phyloP scores from a whole-genome alignment of 2,888 invertebrate species.

The Aphodius sticticus region DNA sequence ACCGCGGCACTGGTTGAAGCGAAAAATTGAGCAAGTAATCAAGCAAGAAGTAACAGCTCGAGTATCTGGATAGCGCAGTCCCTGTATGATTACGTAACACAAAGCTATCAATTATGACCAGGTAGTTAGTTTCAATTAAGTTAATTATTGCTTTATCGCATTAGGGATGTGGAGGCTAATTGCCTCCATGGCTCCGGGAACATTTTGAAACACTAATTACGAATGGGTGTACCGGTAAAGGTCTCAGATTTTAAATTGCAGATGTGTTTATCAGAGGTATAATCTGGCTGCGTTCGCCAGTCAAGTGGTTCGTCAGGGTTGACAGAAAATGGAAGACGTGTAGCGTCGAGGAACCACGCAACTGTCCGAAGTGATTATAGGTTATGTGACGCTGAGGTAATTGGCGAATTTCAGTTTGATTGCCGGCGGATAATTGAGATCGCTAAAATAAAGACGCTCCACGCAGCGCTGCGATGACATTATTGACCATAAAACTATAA shows the following conservation, averaged over 20 bases:
- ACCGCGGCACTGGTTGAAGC: background rate
- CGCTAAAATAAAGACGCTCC: background rate
- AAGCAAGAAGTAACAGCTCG: background rate
- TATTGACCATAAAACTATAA: background rate
- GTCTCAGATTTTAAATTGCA: background rate
- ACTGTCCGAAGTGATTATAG: background rate
- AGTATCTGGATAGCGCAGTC: background rate
- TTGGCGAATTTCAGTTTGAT: background rate
- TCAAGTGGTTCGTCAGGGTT: background rate
- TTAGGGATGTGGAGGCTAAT: background rate
- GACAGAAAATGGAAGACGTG: background rate
- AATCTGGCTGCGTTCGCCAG: background rate
- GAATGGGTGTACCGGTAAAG: background rate
- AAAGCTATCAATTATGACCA: slow-evolving; percentile 15
- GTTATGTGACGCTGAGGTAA: background rate
- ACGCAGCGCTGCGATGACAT: background rate
- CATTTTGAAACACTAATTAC: background rate
- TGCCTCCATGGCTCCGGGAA: background rate
- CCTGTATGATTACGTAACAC: background rate
- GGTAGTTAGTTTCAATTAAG: slow-evolving; percentile 10
- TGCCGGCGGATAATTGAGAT: background rate
- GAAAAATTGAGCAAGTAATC: background rate
- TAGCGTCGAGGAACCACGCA: background rate
- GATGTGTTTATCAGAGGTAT: background rate
- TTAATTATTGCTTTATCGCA: slow-evolving; percentile 16